These are phyloP conservation scores for Tetranychus piercei DNA, from an alignment of 2,888 invertebrate species.

Conservation along the genomic window DNA sequence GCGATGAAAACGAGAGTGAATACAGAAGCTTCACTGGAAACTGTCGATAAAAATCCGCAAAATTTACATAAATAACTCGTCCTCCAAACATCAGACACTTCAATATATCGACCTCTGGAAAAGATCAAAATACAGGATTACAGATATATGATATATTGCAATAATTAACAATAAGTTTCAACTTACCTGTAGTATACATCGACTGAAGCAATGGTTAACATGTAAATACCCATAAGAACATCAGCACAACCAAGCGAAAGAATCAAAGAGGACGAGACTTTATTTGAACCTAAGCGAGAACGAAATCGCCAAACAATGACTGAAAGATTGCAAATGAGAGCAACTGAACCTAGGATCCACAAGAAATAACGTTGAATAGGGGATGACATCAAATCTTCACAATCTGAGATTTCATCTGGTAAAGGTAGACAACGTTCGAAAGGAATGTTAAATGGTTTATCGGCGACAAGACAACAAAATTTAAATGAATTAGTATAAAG, in stretches of 20 bases:
- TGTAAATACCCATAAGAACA: constrained; percentile 30
- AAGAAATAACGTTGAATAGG: constrained; percentile 28
- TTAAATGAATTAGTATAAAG: constrained; percentile 29
- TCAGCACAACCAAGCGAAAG: constrained; percentile 30
- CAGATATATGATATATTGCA: background rate
- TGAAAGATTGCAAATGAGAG: constrained; percentile 28
- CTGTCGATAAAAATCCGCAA: constrained; percentile 29
- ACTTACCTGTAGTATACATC: constrained; percentile 28
- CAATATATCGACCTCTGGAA: constrained; percentile 28
- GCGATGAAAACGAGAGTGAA: constrained; percentile 35
- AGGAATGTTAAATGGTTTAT: constrained; percentile 20
- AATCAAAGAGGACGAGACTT: constrained; percentile 31
- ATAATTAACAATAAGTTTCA: no score
- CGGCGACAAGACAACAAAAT: constrained; percentile 29
- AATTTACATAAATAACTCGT: constrained; percentile 27
- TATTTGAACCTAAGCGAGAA: constrained; percentile 28
- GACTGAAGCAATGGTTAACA: constrained; percentile 30
- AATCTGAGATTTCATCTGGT: constrained; percentile 30
- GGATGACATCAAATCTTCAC: constrained; percentile 30
- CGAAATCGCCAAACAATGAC: constrained; percentile 29
- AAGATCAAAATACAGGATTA: constrained; percentile 2
- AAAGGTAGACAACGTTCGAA: constrained; percentile 28
- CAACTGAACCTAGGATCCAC: constrained; percentile 29
- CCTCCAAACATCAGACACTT: constrained; percentile 29
- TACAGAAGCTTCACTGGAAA: constrained; percentile 35